A percentile compares a stretch with the other conserved stretches of the same genome.
phyloP scores from a whole-genome alignment of 2,113 vertebrate genomes.

The Bubo scandiacus region DNA sequence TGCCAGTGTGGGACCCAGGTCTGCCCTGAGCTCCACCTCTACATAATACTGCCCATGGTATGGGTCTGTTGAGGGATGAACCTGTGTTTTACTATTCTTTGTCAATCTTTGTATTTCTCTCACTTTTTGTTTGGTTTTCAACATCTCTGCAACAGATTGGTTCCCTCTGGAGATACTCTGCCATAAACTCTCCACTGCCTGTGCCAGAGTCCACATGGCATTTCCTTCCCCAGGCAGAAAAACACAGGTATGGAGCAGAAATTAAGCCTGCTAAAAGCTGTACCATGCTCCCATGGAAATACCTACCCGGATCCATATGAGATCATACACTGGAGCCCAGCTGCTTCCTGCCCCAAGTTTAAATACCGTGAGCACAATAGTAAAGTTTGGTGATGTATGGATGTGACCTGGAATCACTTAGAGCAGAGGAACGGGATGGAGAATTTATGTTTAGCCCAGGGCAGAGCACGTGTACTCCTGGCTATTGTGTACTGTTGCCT shows the following conservation, averaged over 20 bases:
- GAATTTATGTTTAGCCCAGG: slow-evolving; percentile 49
- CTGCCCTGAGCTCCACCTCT: not conserved
- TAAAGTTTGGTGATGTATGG: slow-evolving; percentile 31
- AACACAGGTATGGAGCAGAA: not conserved
- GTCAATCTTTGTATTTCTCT: not conserved
- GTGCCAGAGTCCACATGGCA: not conserved
- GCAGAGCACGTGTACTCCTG: slow-evolving; percentile 34
- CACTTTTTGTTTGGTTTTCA: not conserved
- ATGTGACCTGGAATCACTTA: slow-evolving; percentile 59
- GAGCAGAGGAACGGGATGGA: not conserved
- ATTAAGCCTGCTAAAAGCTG: not conserved
- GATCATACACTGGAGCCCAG: slow-evolving; percentile 22
- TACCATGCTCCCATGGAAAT: not conserved
- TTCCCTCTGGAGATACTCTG: not conserved
- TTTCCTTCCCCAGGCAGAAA: not conserved
- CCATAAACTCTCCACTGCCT: not conserved
- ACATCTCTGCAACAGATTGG: not conserved
- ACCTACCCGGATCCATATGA: not conserved
- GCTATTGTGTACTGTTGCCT: slow-evolving; percentile 15
- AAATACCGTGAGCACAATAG: not conserved
- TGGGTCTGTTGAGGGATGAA: not conserved
- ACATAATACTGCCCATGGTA: not conserved
- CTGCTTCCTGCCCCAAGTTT: slow-evolving; percentile 53
- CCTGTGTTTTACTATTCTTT: not conserved
- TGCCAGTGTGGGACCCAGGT: accelerated